A percentile compares a stretch with the other conserved stretches of the same genome.
Conservation (phyloP, 2,888 invertebrate genomes). For the Amiota minor region DNA sequence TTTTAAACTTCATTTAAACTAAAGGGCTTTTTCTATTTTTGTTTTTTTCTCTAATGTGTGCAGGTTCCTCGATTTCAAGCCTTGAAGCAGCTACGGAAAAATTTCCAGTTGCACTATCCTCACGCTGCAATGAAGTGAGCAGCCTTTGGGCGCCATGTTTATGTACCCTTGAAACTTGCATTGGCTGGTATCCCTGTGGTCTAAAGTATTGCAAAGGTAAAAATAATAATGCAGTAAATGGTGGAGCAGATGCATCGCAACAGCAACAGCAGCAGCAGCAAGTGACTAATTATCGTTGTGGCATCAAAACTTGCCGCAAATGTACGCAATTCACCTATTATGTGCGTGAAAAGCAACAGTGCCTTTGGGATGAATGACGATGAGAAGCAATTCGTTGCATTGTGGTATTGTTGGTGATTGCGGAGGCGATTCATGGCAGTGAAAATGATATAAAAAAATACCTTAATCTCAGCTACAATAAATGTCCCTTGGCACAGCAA, state of each 20-base stretch:
- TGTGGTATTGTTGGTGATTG: too few species aligned
- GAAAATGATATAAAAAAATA: too few species aligned
- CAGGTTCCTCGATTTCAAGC: constrained; percentile 84
- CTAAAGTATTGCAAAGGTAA: constrained; percentile 94
- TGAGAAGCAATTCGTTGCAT: constrained; percentile 54
- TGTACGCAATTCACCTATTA: constrained; percentile 91
- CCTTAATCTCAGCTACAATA: constrained; percentile 31
- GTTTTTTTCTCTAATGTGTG: too few species aligned
- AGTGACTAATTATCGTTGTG: constrained; percentile 88
- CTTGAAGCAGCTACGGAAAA: constrained; percentile 82
- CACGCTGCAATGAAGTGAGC: constrained; percentile 80
- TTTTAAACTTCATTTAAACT: too few species aligned
- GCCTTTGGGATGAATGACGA: constrained; percentile 86
- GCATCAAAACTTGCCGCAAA: constrained; percentile 94
- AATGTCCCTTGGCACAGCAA: not conserved
- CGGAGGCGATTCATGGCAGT: too few species aligned
- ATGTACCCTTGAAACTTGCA: constrained; percentile 89
- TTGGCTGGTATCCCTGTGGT: constrained; percentile 97
- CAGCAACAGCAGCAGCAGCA: constrained; percentile 48
- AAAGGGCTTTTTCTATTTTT: too few species aligned
- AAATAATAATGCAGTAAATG: constrained; percentile 76
- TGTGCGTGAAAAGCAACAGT: constrained; percentile 86
- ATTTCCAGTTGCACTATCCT: constrained; percentile 77
- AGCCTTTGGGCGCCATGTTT: constrained; percentile 84
- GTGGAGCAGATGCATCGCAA: constrained; percentile 56